Base-by-base conservation (phyloP, 2,113 vertebrate species). In the Pygoscelis adeliae region DNA sequence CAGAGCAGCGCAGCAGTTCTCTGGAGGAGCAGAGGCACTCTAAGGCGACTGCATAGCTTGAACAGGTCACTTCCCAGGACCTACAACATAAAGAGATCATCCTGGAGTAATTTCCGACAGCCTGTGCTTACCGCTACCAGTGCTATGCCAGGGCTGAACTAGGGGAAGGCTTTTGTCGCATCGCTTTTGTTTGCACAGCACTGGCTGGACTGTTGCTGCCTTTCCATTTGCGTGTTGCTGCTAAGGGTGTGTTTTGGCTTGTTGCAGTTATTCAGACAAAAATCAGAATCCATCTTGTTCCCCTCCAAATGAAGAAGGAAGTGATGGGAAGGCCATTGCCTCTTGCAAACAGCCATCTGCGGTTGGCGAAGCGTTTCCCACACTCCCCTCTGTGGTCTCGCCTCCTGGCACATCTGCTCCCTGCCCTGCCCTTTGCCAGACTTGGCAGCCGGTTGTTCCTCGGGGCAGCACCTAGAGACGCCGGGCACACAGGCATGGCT, bases 1-100 rank as follows among this genome's bases (percentile, higher is more conserved):
- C 0, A 2, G 70, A 19, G 62, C 52, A 25, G 32, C 0, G 0
- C 34, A 22, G 67, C 58, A n/a, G 70, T 3, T 77, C 46, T 62
- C 44, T 13, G 26, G 44, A 30, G 89, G 38, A 53, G 42, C 70
- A 47, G 40, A 21, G 83, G 38, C 53, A 4, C 36, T 12, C 34
- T 1, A 1, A 66, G 34, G 42, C 2, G 7, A 47, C 4, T 8
- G 1, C 61, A 20, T 15, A 38, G 20, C 46, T 15, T 5, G 23
- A 26, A 25, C 32, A 36, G 10, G 59, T 36, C 3, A 0, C 40
- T 66, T 42, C 32, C 66, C 52, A 47, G 79, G 32, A 62, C 36
- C 47, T 21, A 1, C 8, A 23, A 13, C 12, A 3, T 6, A 4
- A 42, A 32, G 55, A 46, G 21, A 15, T 42, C 32, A 26, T 38